These are phyloP conservation scores for Sebastes wilsoni DNA, from an alignment of 2,797 vertebrate species.

Conservation along the genomic window DNA sequence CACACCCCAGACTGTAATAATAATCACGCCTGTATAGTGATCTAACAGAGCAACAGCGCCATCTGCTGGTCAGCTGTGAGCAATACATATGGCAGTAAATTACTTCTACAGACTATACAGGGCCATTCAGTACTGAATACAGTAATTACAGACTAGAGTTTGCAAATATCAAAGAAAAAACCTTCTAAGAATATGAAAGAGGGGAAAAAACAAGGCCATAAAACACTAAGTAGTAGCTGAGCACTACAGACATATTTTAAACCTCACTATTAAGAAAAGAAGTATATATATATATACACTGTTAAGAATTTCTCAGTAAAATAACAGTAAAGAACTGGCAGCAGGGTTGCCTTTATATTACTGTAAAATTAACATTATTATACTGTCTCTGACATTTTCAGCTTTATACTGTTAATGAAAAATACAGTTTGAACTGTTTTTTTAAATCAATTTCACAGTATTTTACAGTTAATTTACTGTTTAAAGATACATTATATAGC, in stretches of 20 bases:
- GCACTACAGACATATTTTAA: neutral
- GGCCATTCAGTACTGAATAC: neutral
- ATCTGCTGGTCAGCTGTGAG: constrained; percentile 47
- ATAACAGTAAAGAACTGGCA: no score
- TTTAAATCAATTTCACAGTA: no score
- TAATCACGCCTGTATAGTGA: neutral
- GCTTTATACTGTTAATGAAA: no score
- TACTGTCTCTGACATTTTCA: no score
- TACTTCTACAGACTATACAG: neutral
- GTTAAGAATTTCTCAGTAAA: no score
- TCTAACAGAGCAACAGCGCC: constrained; percentile 20
- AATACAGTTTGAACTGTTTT: no score
- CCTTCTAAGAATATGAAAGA: neutral
- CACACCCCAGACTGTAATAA: neutral
- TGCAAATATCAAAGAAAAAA: constrained; percentile 20
- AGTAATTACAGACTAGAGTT: constrained; percentile 33
- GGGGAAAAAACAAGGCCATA: neutral
- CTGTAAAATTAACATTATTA: no score
- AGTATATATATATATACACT: no score
- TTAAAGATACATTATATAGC: no score
- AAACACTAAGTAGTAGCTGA: constrained; percentile 12
- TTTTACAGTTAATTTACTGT: no score
- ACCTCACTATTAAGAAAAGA: neutral
- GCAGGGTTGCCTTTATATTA: no score
- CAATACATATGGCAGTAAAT: constrained; percentile 14